phyloP scores from a whole-genome alignment of 2,888 invertebrate species.

The Cordilura impudica region DNA sequence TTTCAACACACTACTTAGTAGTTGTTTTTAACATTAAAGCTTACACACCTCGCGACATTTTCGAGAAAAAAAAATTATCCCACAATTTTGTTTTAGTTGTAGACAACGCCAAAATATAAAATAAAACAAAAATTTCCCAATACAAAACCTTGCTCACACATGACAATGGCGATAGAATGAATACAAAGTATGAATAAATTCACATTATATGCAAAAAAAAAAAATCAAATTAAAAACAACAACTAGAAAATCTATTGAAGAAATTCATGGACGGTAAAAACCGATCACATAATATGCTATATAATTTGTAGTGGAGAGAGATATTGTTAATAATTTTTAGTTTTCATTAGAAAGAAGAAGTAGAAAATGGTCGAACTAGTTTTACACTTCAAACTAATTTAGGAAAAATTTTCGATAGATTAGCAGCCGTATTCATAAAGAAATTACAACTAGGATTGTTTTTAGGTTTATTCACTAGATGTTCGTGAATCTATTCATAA shows the following conservation, averaged over 20 bases:
- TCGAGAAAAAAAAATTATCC: slow-evolving; percentile 39
- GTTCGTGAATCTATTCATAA: too few relatives aligned
- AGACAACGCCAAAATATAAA: slow-evolving; percentile 35
- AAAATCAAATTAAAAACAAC: slow-evolving; percentile 29
- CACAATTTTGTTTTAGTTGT: slow-evolving; percentile 45
- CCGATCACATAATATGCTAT: too few relatives aligned
- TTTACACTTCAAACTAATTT: too few relatives aligned
- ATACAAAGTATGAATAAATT: slow-evolving; percentile 57
- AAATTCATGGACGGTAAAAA: background rate
- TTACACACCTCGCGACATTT: slow-evolving; percentile 60
- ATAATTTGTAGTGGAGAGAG: too few relatives aligned
- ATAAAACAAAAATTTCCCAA: slow-evolving; percentile 53
- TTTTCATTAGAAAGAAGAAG: too few relatives aligned
- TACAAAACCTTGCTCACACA: slow-evolving; percentile 59
- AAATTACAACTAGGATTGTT: too few relatives aligned
- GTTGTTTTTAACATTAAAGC: slow-evolving; percentile 59
- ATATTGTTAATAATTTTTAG: too few relatives aligned
- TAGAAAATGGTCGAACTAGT: too few relatives aligned
- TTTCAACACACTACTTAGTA: slow-evolving; percentile 36
- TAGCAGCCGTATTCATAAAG: too few relatives aligned
- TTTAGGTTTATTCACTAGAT: too few relatives aligned
- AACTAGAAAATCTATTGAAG: slow-evolving; percentile 17
- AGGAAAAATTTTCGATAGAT: too few relatives aligned
- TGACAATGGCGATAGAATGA: slow-evolving; percentile 60
- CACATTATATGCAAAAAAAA: slow-evolving; percentile 55